Percentiles rank a stretch among this genome's conserved stretches.
Conservation (phyloP, 2,888 invertebrate species). For the Eupithecia dodoneata region DNA sequence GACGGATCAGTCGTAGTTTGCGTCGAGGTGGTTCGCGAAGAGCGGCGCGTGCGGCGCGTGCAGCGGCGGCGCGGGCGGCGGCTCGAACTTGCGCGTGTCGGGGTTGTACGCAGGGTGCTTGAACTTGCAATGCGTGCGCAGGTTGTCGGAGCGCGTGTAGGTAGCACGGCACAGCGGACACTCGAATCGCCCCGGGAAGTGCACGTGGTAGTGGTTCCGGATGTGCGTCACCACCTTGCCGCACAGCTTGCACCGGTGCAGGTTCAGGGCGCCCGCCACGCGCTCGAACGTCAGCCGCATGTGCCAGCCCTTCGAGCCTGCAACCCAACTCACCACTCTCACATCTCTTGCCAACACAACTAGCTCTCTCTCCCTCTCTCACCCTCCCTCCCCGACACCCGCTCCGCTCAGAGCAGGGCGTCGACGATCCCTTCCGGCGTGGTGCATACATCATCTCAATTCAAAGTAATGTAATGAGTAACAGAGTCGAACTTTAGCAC, state of each 20-base stretch:
- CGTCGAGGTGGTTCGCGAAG: constrained; percentile 80
- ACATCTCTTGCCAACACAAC: constrained; percentile 15
- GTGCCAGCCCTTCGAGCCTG: constrained; percentile 98
- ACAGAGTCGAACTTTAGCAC: constrained; percentile 59
- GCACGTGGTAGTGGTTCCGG: constrained; percentile 97
- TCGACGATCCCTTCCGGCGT: background rate
- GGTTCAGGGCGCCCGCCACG: constrained; percentile 95
- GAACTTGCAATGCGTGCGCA: constrained; percentile 96
- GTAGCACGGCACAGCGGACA: constrained; percentile 95
- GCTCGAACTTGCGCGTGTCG: constrained; percentile 94
- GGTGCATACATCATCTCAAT: constrained; percentile 15
- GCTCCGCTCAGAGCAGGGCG: constrained; percentile 8
- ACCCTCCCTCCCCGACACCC: background rate
- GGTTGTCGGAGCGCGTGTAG: constrained; percentile 96
- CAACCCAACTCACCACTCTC: constrained; percentile 72
- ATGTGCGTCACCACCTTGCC: constrained; percentile 97
- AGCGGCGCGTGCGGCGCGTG: constrained; percentile 81
- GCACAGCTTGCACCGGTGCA: constrained; percentile 97
- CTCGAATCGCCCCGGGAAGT: constrained; percentile 96
- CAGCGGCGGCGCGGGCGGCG: constrained; percentile 83
- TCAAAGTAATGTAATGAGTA: constrained; percentile 18
- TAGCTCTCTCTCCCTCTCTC: background rate
- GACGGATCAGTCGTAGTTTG: constrained; percentile 78
- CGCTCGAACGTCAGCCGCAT: constrained; percentile 97
- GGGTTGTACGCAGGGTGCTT: constrained; percentile 95